phyloP scores from a whole-genome alignment of 2,888 invertebrate genomes.

The Cryptocheilus praepositus region DNA sequence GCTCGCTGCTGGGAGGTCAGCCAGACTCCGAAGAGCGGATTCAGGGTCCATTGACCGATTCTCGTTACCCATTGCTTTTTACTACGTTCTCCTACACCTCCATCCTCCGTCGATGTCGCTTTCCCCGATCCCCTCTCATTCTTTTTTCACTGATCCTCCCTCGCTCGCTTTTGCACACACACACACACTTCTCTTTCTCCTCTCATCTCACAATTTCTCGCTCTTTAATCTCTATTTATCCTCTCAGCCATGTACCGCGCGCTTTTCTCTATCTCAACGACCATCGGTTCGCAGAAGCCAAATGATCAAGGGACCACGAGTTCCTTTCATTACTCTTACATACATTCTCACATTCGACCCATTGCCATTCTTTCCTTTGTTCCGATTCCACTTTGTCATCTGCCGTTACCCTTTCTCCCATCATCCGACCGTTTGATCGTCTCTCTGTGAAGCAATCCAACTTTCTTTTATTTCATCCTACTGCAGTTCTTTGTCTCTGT shows the following conservation, averaged over 20 bases:
- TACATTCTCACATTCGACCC: too few relatives aligned
- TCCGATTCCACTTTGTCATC: too few relatives aligned
- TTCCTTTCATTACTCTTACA: too few relatives aligned
- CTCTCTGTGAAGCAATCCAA: neutral
- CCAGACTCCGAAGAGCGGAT: too few relatives aligned
- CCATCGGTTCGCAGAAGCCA: too few relatives aligned
- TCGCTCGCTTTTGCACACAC: conserved; percentile 9
- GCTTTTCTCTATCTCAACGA: neutral
- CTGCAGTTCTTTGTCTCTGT: neutral
- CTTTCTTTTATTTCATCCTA: neutral
- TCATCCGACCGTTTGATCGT: neutral
- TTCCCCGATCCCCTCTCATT: conserved; percentile 20
- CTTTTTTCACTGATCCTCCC: conserved; percentile 18
- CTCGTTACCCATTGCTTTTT: conserved; percentile 32
- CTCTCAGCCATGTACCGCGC: conserved; percentile 2
- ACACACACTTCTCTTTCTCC: too few relatives aligned
- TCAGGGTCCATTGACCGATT: conserved; percentile 57
- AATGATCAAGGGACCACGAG: too few relatives aligned
- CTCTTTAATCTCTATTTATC: too few relatives aligned
- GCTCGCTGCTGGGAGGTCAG: too few relatives aligned
- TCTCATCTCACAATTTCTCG: too few relatives aligned
- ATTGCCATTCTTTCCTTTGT: too few relatives aligned
- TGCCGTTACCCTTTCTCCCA: neutral
- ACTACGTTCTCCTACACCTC: conserved; percentile 18
- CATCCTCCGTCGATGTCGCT: conserved; percentile 15